Conservation (phyloP, 1,140 invertebrate species). For the Panulirus ornatus region DNA sequence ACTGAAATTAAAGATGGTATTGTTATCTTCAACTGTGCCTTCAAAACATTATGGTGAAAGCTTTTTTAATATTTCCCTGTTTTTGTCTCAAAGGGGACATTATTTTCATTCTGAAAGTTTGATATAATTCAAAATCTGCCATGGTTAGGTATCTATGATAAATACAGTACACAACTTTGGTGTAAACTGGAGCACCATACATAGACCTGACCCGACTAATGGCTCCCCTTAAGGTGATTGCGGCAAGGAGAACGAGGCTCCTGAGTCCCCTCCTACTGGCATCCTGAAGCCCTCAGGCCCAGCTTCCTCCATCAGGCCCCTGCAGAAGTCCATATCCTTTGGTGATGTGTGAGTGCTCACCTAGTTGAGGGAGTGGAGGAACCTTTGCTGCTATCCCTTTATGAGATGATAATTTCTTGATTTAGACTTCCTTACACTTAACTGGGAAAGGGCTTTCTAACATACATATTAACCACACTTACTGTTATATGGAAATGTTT, state of each 20-base stretch:
- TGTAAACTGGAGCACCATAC: not conserved
- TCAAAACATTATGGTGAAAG: no score
- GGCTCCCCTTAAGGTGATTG: constrained; percentile 52
- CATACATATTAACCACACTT: not conserved
- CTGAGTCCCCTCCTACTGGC: constrained; percentile 53
- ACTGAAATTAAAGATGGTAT: no score
- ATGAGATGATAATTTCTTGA: not conserved
- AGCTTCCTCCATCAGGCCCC: constrained; percentile 45
- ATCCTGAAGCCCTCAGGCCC: constrained; percentile 53
- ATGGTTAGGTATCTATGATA: no score
- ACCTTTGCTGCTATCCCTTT: constrained; percentile 17
- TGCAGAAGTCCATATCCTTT: constrained; percentile 66
- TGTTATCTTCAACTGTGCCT: no score
- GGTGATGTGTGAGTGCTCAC: constrained; percentile 64
- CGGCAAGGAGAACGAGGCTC: constrained; percentile 58
- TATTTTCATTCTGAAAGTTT: no score
- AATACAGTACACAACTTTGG: no score
- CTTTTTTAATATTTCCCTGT: no score
- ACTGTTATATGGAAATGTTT: not conserved
- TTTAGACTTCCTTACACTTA: not conserved
- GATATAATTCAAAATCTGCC: not conserved
- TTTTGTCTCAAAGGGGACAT: no score
- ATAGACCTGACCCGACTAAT: not conserved
- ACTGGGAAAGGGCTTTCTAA: constrained; percentile 11
- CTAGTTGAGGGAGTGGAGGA: constrained; percentile 30